A percentile compares a stretch with the other conserved stretches of the same genome.
Conservation (phyloP, 2,888 invertebrate genomes). For the Callimorpha dominula region DNA sequence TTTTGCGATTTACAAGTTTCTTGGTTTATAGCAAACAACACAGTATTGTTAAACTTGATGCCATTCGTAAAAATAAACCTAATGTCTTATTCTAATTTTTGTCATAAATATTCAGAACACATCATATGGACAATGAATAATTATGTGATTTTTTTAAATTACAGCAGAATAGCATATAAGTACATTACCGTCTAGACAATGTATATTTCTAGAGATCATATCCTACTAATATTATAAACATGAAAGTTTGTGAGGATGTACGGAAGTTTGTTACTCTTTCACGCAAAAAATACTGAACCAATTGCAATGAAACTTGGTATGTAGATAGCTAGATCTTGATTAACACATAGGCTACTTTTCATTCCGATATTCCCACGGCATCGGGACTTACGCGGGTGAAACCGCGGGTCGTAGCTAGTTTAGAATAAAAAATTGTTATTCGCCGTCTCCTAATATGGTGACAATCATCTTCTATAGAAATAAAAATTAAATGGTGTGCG, state of each 20-base stretch:
- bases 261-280: too few species aligned
- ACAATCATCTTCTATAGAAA: not conserved
- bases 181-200: conserved; percentile 42
- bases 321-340: too few species aligned
- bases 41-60: conserved; percentile 28
- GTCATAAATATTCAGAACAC: conserved; percentile 42
- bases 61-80: conserved; percentile 47
- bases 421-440: conserved; percentile 33
- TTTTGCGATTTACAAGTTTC: not conserved
- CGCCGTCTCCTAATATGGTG: conserved; percentile 13
- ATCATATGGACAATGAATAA: conserved; percentile 35
- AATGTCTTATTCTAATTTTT: conserved; percentile 40
- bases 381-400: too few species aligned
- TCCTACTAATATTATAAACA: too few species aligned
- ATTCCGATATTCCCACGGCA: too few species aligned
- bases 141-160: conserved; percentile 26
- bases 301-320: too few species aligned
- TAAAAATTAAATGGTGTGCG: not conserved
- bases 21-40: not conserved
- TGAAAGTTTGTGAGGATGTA: too few species aligned
- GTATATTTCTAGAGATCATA: not conserved
- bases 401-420: not conserved
- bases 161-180: conserved; percentile 15
- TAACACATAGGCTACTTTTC: too few species aligned
- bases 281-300: too few species aligned